A percentile compares a stretch with the other conserved stretches of the same genome.
Conservation (phyloP, 1,140 invertebrate genomes). For the Lethrus apterus region DNA sequence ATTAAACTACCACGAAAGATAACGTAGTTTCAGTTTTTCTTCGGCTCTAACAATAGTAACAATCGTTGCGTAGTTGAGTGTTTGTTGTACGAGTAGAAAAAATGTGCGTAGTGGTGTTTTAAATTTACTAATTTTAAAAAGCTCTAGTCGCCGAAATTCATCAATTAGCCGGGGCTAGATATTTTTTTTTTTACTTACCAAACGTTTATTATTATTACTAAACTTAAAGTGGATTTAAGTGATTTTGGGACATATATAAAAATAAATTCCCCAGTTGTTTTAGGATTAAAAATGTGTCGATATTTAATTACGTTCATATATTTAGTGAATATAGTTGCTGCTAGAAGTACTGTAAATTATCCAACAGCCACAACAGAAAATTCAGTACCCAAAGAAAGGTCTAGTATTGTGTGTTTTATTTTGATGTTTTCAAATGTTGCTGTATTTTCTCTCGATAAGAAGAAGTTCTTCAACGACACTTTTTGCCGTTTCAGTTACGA, state of each 20-base stretch:
- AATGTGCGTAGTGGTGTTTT: slow-evolving; percentile 2
- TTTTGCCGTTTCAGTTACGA: slow-evolving; percentile 16
- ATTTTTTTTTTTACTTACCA: neutral
- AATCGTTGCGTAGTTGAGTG: neutral
- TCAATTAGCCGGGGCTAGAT: slow-evolving; percentile 19
- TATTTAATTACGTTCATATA: slow-evolving; percentile 14
- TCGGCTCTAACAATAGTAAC: neutral
- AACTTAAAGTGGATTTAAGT: too few species aligned
- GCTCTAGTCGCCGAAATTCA: slow-evolving; percentile 12
- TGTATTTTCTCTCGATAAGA: neutral
- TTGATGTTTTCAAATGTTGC: neutral
- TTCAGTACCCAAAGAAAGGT: slow-evolving; percentile 1
- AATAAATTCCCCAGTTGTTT: neutral
- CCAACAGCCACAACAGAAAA: slow-evolving; percentile 13
- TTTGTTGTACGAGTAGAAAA: neutral
- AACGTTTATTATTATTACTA: neutral
- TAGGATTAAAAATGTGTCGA: neutral
- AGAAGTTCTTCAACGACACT: neutral
- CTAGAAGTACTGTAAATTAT: slow-evolving; percentile 8
- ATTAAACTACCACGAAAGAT: slow-evolving; percentile 1
- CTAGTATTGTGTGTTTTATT: slow-evolving; percentile 1
- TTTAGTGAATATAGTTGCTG: slow-evolving; percentile 13
- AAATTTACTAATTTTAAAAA: neutral
- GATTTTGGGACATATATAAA: neutral
- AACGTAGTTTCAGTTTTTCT: neutral